These are phyloP conservation scores for Archivesica marissinica DNA, from an alignment of 1,140 invertebrate species.

Conservation along the genomic window DNA sequence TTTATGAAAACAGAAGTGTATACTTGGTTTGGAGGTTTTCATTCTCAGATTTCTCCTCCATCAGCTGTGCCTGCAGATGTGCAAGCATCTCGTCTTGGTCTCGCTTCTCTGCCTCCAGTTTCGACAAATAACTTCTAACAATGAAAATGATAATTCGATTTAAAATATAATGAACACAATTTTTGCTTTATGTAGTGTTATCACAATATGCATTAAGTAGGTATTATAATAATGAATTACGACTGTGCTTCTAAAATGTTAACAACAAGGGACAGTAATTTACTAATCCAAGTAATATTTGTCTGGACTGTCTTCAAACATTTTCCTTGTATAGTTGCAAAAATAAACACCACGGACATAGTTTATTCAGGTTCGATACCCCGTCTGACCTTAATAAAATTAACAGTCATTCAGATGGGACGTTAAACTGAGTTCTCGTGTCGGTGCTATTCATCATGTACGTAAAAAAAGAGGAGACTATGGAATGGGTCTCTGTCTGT, in stretches of 20 bases:
- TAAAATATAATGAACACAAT: background rate
- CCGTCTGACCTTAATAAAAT: too few species aligned
- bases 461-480: background rate
- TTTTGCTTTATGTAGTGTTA: background rate
- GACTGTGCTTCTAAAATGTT: too few species aligned
- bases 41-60: slow-evolving; percentile 21
- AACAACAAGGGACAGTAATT: too few species aligned
- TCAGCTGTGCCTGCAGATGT: slow-evolving; percentile 10
- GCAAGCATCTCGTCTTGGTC: slow-evolving; percentile 24
- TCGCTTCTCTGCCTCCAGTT: slow-evolving; percentile 41
- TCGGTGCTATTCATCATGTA: too few species aligned
- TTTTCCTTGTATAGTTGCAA: too few species aligned
- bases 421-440: too few species aligned
- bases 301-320: too few species aligned
- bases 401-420: too few species aligned
- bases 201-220: background rate
- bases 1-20: too few species aligned
- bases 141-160: background rate
- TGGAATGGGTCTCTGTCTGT: background rate
- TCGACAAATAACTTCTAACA: slow-evolving; percentile 30
- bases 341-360: background rate
- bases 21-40: slow-evolving; percentile 13
- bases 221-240: background rate
- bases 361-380: background rate
- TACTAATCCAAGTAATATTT: too few species aligned